Percentiles rank a stretch among this genome's conserved stretches.
Conservation (phyloP, 2,113 vertebrate genomes). For the Brienomyrus longianalis region DNA sequence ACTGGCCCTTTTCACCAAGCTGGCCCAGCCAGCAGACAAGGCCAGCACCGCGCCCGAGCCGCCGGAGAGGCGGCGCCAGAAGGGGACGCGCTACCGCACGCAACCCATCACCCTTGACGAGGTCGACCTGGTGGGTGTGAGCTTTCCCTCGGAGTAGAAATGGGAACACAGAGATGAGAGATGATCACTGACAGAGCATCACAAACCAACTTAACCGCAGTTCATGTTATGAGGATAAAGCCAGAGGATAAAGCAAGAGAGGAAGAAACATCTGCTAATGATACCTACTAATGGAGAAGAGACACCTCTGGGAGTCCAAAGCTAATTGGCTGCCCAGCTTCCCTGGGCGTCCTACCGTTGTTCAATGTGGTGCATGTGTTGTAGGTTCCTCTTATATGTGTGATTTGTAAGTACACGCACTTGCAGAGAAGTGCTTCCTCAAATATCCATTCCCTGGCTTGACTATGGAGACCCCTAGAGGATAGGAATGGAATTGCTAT, state of each 20-base stretch:
- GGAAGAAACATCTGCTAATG: neutral
- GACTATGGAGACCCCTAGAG: neutral
- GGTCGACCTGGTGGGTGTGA: conserved; percentile 53
- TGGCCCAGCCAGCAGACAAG: conserved; percentile 40
- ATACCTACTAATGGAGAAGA: neutral
- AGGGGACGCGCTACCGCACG: conserved; percentile 61
- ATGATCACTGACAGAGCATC: neutral
- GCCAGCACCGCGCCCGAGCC: conserved; percentile 8
- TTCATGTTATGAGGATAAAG: neutral
- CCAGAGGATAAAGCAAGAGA: neutral
- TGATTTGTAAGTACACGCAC: neutral
- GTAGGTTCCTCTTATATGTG: neutral
- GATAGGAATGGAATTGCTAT: neutral
- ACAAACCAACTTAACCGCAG: neutral
- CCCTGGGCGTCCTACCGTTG: neutral
- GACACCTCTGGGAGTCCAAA: neutral
- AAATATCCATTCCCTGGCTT: neutral
- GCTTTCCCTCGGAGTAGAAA: neutral
- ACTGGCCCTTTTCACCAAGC: conserved; percentile 66
- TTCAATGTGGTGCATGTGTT: neutral
- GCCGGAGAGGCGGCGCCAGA: conserved; percentile 55
- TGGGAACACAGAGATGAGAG: neutral
- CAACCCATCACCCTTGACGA: conserved; percentile 68
- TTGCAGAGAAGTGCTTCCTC: neutral
- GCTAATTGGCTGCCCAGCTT: neutral